Conservation (phyloP, 2,888 invertebrate species). For the Phyllotreta cruciferae region DNA sequence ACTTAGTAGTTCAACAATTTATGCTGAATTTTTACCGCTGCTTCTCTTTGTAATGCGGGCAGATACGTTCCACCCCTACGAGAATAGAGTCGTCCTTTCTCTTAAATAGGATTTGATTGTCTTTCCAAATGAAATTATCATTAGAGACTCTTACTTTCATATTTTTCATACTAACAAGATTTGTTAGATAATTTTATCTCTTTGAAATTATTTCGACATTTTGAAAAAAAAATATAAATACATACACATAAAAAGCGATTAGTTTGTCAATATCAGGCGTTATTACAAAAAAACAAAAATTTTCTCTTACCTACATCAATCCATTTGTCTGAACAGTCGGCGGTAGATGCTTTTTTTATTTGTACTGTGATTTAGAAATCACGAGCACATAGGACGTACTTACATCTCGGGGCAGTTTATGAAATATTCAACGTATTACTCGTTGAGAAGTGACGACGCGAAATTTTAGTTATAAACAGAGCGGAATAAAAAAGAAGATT, state of each 20-base stretch:
- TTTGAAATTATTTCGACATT: not conserved
- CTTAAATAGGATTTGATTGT: constrained; percentile 13
- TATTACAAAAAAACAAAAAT: not conserved
- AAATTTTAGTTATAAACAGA: constrained; percentile 6
- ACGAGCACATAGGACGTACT: not conserved
- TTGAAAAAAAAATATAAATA: not conserved
- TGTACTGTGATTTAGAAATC: constrained; percentile 2
- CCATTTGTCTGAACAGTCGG: constrained; percentile 9
- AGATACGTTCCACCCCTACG: not conserved
- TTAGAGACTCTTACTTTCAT: not conserved
- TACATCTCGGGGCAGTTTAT: constrained; percentile 9
- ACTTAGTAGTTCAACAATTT: constrained; percentile 25
- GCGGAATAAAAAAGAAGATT: constrained; percentile 10
- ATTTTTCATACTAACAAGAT: no score
- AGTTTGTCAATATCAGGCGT: constrained; percentile 4
- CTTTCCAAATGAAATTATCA: constrained; percentile 6
- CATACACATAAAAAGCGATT: not conserved
- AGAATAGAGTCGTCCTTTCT: not conserved
- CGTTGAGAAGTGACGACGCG: constrained; percentile 2
- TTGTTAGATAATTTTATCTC: no score
- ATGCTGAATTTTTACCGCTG: constrained; percentile 19
- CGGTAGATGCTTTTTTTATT: constrained; percentile 12
- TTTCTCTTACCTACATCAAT: not conserved
- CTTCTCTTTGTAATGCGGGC: not conserved
- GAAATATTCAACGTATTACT: constrained; percentile 8